phyloP scores from a whole-genome alignment of 2,113 vertebrate species.

The Ptychochromis oligacanthus region DNA sequence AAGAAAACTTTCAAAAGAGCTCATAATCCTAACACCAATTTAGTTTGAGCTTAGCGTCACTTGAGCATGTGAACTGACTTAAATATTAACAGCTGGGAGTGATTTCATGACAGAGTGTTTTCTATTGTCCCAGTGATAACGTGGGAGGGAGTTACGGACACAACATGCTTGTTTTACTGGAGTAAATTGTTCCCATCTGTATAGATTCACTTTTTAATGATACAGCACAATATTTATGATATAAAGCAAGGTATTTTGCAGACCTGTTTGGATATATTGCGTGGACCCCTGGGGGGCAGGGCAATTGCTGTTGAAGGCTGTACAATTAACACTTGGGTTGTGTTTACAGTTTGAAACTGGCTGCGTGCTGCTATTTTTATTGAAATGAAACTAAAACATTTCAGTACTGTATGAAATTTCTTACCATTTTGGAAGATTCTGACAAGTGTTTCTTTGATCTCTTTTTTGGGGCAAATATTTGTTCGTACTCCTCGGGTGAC shows the following conservation, averaged over 20 bases:
- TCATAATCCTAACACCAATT: neutral
- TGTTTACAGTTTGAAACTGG: neutral
- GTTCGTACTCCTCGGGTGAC: constrained; percentile 90
- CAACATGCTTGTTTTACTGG: neutral
- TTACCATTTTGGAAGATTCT: constrained; percentile 84
- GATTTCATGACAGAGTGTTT: neutral
- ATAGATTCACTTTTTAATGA: neutral
- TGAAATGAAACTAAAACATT: neutral
- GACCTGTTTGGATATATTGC: neutral
- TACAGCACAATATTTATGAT: neutral
- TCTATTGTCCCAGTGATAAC: neutral
- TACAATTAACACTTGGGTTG: neutral
- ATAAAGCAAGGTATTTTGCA: neutral
- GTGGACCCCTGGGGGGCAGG: neutral
- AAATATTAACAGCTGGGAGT: constrained; percentile 1
- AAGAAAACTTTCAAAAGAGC: neutral
- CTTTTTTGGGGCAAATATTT: constrained; percentile 91
- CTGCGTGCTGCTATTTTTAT: neutral
- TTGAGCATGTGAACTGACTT: neutral
- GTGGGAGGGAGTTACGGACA: neutral
- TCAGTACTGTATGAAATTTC: too few relatives aligned
- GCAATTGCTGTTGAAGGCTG: neutral
- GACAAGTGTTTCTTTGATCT: constrained; percentile 83
- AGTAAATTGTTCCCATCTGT: neutral
- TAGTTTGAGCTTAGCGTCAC: neutral